These are phyloP conservation scores for Lamellibrachia satsuma DNA, from an alignment of 2,888 invertebrate species.

Conservation along the genomic window DNA sequence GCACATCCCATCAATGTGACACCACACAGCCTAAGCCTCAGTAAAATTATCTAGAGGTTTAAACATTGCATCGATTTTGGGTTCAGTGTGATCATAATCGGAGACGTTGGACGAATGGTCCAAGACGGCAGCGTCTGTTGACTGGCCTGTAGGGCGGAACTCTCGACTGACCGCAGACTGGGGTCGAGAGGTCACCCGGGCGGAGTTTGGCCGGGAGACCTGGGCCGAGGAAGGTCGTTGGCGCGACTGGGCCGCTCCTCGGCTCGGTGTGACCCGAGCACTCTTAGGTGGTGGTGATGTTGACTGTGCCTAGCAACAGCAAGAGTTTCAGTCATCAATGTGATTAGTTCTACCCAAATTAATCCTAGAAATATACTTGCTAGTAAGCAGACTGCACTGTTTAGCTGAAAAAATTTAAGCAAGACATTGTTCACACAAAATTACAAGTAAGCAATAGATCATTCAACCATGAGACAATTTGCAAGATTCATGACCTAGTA, in stretches of 20 bases:
- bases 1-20: not conserved
- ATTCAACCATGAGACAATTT: no score
- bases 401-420: no score
- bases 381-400: no score
- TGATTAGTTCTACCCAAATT: no score
- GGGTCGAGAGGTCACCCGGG: slow-evolving; percentile 22
- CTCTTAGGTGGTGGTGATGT: not conserved
- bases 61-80: not conserved
- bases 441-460: no score
- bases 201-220: not conserved
- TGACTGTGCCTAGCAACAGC: not conserved
- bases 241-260: not conserved
- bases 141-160: not conserved
- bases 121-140: not conserved
- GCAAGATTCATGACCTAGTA: no score
- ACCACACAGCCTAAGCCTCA: not conserved
- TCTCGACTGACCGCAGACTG: slow-evolving; percentile 17
- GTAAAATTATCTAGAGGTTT: not conserved
- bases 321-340: not conserved
- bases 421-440: no score
- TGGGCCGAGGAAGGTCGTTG: not conserved
- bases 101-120: not conserved
- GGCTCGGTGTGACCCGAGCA: not conserved
- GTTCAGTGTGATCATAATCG: not conserved
- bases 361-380: no score